Base-by-base conservation (phyloP, 2,888 invertebrate genomes). In the Antheraea yamamai region DNA sequence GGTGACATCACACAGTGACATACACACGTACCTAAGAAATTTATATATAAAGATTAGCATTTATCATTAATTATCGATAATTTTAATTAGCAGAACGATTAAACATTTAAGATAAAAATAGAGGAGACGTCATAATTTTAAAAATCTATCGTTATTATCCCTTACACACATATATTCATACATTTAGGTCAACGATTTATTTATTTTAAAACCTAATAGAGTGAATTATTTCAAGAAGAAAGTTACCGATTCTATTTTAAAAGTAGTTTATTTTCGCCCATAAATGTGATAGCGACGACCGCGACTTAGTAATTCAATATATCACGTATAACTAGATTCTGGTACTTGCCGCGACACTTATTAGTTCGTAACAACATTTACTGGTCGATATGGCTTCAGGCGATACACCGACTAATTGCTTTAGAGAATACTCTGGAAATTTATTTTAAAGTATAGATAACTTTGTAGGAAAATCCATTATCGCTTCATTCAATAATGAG, bases 311-410 rank as follows among this genome's bases (percentile, higher is more conserved):
- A 70, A 70, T 70, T 18, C 12, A 70, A 70, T 70, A 2, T 70
- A 70, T 70, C 39, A 10, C 39, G n/a, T 39, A 70, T 70, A 70
- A 70, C 70, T 70, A 70, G 70, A 39, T 70, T 70, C n/a, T 12
- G n/a, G 39, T 70, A 70, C 39, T 39, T 70, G 70, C 35, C 10
- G 35, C 70, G 39, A 20, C 70, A 39, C 70, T 70, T 70, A 70
- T 70, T 70, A 70, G 70, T 70, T 70, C 39, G 20, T 70, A 70
- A 70, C 70, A 20, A n/a, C 10, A 20, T 70, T 70, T 70, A 39
- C 39, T 70, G 70, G 39, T 35, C 39, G 70, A 66, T 70, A 39
- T 39, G 70, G 70, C 39, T 70, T n/a, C 39, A 70, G 70, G 70
- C 39, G 70, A 66, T 66, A 66, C 64, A 30, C 64, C 26, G 18